These are phyloP conservation scores for Helostoma temminkii DNA, from an alignment of 2,797 vertebrate species.

Conservation along the genomic window DNA sequence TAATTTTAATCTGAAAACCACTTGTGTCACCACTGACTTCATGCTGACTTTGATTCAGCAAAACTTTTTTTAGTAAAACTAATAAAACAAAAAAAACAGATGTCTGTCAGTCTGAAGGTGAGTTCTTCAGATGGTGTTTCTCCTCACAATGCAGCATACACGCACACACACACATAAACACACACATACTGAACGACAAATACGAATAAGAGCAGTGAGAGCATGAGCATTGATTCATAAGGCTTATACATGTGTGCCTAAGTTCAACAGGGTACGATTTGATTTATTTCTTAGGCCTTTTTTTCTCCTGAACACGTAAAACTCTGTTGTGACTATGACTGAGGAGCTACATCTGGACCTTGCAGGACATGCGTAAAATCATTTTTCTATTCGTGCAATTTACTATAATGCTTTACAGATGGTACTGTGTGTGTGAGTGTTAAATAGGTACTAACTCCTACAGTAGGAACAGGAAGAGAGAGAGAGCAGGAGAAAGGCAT, in stretches of 20 bases:
- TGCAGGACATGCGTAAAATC: slow-evolving; percentile 75
- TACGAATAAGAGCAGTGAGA: slow-evolving; percentile 31
- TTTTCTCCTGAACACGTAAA: slow-evolving; percentile 55
- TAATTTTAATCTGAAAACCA: slow-evolving; percentile 4
- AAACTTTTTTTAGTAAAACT: neutral
- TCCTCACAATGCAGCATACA: slow-evolving; percentile 4
- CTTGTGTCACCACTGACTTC: neutral
- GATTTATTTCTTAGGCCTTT: slow-evolving; percentile 47
- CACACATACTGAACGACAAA: slow-evolving; percentile 17
- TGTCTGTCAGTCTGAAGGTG: slow-evolving; percentile 9
- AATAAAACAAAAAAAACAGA: neutral
- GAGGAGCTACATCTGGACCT: slow-evolving; percentile 70
- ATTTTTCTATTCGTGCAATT: slow-evolving; percentile 79
- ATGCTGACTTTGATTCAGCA: neutral
- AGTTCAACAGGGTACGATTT: slow-evolving; percentile 41
- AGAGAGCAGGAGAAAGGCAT: slow-evolving; percentile 19
- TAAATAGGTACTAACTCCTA: slow-evolving; percentile 49
- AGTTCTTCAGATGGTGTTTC: slow-evolving; percentile 9
- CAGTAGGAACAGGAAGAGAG: slow-evolving; percentile 46
- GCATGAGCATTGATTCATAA: slow-evolving; percentile 18
- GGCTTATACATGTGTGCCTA: slow-evolving; percentile 35
- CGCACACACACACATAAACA: slow-evolving; percentile 2
- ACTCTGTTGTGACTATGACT: slow-evolving; percentile 36
- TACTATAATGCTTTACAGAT: slow-evolving; percentile 80
- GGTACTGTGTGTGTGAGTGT: slow-evolving; percentile 41